A percentile compares a stretch with the other conserved stretches of the same genome.
Evolutionary conservation across 2,888 invertebrate genomes (phyloP).

Genomic region (Campopleginae sp.): DNA sequence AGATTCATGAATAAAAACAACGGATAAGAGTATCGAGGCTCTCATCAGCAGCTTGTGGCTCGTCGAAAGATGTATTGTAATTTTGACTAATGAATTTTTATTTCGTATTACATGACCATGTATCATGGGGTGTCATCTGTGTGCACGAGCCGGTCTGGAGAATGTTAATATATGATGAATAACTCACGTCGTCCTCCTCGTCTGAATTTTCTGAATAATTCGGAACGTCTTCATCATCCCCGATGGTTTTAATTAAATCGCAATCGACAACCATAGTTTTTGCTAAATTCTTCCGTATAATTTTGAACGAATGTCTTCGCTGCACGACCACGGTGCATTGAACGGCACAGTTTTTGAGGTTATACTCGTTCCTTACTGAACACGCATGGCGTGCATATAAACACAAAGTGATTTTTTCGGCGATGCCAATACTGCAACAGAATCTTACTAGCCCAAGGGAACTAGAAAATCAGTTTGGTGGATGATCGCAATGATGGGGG

Average conservation of each 20-base stretch:
- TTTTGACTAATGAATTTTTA: background rate
- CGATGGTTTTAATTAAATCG: constrained; percentile 92
- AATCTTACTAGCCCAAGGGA: background rate
- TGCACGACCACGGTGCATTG: background rate
- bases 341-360: constrained; percentile 28
- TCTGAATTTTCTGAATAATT: constrained; percentile 93
- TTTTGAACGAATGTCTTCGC: background rate
- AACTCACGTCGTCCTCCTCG: constrained; percentile 90
- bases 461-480: background rate
- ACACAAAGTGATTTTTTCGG: background rate
- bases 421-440: background rate
- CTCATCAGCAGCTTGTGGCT: background rate
- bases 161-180: constrained; percentile 7
- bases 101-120: background rate
- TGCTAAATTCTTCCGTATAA: constrained; percentile 2
- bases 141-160: background rate
- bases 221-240: constrained; percentile 92
- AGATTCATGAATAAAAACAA: too few species aligned
- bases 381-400: background rate
- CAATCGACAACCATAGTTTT: constrained; percentile 75
- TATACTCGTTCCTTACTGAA: constrained; percentile 5
- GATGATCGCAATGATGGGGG: background rate
- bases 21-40: background rate
- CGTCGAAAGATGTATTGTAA: background rate
- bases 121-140: background rate